phyloP scores from a whole-genome alignment of 2,797 vertebrate species.

The Notolabrus celidotus region DNA sequence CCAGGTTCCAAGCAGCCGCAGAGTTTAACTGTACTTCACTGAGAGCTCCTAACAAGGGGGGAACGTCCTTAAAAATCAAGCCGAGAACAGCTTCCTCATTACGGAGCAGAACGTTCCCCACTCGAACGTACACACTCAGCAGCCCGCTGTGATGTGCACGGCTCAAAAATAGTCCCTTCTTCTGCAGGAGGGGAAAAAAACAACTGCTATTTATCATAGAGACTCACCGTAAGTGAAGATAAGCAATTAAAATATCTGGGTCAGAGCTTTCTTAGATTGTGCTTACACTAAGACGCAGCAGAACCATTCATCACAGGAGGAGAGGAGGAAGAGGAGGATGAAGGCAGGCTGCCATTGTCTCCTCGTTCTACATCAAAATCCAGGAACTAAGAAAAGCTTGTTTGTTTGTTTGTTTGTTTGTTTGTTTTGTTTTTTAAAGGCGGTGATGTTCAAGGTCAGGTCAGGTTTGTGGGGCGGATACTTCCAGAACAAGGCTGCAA shows the following conservation, averaged over 20 bases:
- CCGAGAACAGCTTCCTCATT: constrained; percentile 45
- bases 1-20: constrained; percentile 17
- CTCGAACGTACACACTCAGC: constrained; percentile 23
- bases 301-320: constrained; percentile 68
- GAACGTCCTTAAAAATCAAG: constrained; percentile 32
- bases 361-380: constrained; percentile 22
- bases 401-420: constrained; percentile 4
- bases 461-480: not conserved
- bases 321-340: constrained; percentile 8
- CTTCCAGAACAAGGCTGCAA: too few relatives aligned
- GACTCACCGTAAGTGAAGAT: constrained; percentile 69
- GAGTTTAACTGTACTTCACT: constrained; percentile 40
- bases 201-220: constrained; percentile 77
- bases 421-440: not conserved
- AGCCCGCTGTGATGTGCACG: constrained; percentile 55
- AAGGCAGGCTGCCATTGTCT: constrained; percentile 21
- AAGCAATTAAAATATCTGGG: constrained; percentile 84
- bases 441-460: too few relatives aligned
- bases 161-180: constrained; percentile 66
- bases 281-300: constrained; percentile 65
- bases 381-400: constrained; percentile 28
- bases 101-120: constrained; percentile 43
- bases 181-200: constrained; percentile 64
- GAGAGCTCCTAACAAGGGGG: not conserved
- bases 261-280: constrained; percentile 76